These are phyloP conservation scores for Sycophaga agraensis DNA, from an alignment of 1,140 invertebrate species.

Conservation along the genomic window DNA sequence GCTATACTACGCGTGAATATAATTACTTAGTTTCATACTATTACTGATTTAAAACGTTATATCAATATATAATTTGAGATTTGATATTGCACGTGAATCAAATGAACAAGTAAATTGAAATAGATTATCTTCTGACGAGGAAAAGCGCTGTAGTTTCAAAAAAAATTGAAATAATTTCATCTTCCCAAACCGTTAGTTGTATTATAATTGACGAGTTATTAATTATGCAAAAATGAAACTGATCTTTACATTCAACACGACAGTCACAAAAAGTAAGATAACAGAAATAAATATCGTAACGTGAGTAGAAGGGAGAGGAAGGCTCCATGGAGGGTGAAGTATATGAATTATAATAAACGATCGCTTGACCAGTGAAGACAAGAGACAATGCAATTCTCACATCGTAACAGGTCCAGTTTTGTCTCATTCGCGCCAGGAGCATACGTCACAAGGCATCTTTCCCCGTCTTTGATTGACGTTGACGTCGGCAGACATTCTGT, in stretches of 20 bases:
- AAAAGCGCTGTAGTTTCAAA: background rate
- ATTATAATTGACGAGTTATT: background rate
- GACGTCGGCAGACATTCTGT: conserved; percentile 32
- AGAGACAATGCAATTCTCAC: conserved; percentile 48
- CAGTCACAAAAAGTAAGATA: no score
- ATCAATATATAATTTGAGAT: no score
- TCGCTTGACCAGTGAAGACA: background rate
- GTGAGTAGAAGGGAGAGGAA: no score
- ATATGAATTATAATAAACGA: conserved; percentile 20
- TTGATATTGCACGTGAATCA: background rate
- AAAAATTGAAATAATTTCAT: background rate
- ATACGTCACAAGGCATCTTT: background rate
- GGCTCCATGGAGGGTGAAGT: no score
- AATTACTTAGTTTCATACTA: no score
- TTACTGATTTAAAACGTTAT: no score
- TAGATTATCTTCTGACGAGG: background rate
- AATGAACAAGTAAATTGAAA: background rate
- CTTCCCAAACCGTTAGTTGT: background rate
- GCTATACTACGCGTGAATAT: no score
- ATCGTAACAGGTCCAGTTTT: conserved; percentile 43
- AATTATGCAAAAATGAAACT: background rate
- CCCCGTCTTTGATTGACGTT: conserved; percentile 31
- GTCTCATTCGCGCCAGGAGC: conserved; percentile 24
- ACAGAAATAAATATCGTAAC: no score
- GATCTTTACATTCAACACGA: no score